Conservation (phyloP, 1,140 invertebrate species). For the Papilio dardanus region DNA sequence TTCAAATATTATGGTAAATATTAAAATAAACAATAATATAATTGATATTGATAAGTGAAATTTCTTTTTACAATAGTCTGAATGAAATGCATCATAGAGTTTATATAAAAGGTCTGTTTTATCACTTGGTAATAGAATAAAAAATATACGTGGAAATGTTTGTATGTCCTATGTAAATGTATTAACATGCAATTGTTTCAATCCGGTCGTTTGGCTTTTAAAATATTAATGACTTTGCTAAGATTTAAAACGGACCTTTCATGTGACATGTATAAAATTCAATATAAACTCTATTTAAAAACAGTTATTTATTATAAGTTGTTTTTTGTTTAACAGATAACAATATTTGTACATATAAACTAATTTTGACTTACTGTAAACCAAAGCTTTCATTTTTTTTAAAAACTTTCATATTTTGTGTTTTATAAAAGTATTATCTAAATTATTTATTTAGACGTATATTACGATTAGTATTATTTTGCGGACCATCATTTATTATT, state of each 20-base stretch:
- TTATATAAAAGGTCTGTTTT: background rate
- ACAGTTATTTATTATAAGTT: slow-evolving; percentile 12
- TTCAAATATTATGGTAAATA: slow-evolving; percentile 66
- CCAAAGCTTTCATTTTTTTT: slow-evolving; percentile 70
- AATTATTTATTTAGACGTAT: slow-evolving; percentile 49
- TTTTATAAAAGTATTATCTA: slow-evolving; percentile 50
- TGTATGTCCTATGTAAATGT: no score
- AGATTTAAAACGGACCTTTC: background rate
- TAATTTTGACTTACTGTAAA: slow-evolving; percentile 56
- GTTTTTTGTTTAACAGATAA: slow-evolving; percentile 30
- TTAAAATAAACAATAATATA: slow-evolving; percentile 43
- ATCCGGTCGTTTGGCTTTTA: background rate
- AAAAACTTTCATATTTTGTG: slow-evolving; percentile 41
- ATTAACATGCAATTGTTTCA: background rate
- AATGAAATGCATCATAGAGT: background rate
- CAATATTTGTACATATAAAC: slow-evolving; percentile 23
- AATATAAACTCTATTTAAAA: slow-evolving; percentile 4
- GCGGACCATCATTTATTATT: slow-evolving; percentile 41
- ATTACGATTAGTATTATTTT: slow-evolving; percentile 50
- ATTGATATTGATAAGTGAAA: slow-evolving; percentile 34
- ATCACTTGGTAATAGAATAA: no score
- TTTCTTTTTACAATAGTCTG: background rate
- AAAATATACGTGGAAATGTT: no score
- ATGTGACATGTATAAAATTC: background rate
- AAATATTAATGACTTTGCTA: background rate